phyloP scores from a whole-genome alignment of 2,888 invertebrate genomes.

The Volucella zonaria region DNA sequence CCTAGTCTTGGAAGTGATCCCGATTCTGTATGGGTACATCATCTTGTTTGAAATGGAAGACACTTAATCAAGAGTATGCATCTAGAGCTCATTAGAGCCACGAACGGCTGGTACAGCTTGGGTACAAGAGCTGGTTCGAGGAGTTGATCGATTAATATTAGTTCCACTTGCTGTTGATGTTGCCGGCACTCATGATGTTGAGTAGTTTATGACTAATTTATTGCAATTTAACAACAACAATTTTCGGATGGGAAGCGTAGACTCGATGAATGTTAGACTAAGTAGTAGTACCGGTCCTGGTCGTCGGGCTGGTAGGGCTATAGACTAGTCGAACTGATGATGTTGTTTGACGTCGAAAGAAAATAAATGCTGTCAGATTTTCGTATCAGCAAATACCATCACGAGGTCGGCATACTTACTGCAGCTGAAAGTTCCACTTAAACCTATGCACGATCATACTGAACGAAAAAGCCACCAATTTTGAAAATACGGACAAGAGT shows the following conservation, averaged over 20 bases:
- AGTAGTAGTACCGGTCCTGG: too few species aligned
- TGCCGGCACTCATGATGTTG: not conserved
- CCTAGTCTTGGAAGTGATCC: constrained; percentile 49
- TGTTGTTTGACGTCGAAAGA: too few species aligned
- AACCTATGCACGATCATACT: too few species aligned
- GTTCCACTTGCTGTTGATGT: constrained; percentile 34
- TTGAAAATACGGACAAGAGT: too few species aligned
- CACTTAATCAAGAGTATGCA: constrained; percentile 52
- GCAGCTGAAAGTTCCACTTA: too few species aligned
- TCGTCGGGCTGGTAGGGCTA: too few species aligned
- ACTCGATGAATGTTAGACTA: too few species aligned
- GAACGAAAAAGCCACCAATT: too few species aligned
- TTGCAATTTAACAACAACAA: constrained; percentile 38
- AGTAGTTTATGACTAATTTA: constrained; percentile 47
- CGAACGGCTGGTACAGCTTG: not conserved
- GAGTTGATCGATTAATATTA: constrained; percentile 60
- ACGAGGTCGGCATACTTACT: too few species aligned
- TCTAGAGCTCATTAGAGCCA: constrained; percentile 44
- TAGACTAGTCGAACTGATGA: too few species aligned
- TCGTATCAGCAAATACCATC: too few species aligned
- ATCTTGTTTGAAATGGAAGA: constrained; percentile 39
- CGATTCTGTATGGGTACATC: constrained; percentile 42
- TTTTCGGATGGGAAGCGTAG: not conserved
- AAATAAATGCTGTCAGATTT: too few species aligned
- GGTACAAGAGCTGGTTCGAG: constrained; percentile 23